Conservation (phyloP, 30 jellyfish, hydroid and myxozoan species). For the Turritopsis rubra region DNA sequence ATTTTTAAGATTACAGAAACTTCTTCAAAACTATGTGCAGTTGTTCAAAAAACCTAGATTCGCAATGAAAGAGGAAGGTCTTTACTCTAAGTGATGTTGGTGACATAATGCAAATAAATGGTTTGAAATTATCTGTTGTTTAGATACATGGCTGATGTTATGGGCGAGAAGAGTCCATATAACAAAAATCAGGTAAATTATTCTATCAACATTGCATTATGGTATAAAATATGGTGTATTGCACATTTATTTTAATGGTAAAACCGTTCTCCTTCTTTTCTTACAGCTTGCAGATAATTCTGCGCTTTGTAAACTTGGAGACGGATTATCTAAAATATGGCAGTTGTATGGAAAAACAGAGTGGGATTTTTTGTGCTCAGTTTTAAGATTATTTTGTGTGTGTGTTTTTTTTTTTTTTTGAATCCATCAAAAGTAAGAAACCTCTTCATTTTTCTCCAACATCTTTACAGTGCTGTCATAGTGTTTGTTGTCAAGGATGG, state of each 20-base stretch:
- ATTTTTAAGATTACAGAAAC: too few relatives aligned
- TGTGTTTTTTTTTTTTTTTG: too few relatives aligned
- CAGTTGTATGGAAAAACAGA: conserved; percentile 55
- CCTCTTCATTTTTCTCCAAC: not conserved
- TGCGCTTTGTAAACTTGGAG: conserved; percentile 58
- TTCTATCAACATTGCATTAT: not conserved
- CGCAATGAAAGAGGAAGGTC: too few relatives aligned
- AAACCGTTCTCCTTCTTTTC: not conserved
- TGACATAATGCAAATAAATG: too few relatives aligned
- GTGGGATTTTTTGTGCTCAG: conserved; percentile 24
- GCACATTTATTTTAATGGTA: not conserved
- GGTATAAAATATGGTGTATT: too few relatives aligned
- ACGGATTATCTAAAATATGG: conserved; percentile 81
- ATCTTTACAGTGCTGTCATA: conserved; percentile 61
- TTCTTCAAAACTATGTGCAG: too few relatives aligned
- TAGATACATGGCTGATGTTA: not conserved
- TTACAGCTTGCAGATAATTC: conserved; percentile 61
- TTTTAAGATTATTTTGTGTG: too few relatives aligned
- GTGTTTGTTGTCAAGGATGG: conserved; percentile 73
- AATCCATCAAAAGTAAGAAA: not conserved
- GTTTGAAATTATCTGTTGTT: not conserved
- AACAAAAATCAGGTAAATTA: not conserved
- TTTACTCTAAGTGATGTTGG: not conserved
- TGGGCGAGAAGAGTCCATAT: not conserved
- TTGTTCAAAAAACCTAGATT: too few relatives aligned